Evolutionary conservation across 1,140 invertebrate species (phyloP).

Genomic region (Batillaria attramentaria): DNA sequence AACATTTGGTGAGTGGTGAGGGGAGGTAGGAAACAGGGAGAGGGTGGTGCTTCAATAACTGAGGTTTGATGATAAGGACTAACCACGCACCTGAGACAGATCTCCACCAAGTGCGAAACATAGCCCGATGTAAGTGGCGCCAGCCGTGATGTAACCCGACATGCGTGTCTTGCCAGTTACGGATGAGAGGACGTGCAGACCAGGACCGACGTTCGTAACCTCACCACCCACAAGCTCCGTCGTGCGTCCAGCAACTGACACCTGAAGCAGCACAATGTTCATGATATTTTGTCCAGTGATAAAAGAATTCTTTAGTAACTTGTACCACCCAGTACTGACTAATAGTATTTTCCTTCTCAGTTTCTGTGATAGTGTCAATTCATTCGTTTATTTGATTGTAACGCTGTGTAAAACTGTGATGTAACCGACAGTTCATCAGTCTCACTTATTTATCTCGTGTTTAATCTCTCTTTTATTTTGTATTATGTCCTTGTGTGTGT

Average conservation of each 20-base stretch:
- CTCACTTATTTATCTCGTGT: no score
- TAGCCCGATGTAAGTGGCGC: background rate
- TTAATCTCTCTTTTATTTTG: no score
- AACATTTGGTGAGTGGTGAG: background rate
- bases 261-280: background rate
- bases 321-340: no score
- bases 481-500: no score
- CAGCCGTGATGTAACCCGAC: background rate
- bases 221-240: background rate
- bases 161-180: background rate
- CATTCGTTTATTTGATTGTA: no score
- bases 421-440: no score
- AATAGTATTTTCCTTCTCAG: no score
- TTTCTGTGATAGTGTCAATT: no score
- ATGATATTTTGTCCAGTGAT: no score
- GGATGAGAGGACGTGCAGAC: background rate
- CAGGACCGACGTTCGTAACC: background rate
- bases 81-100: background rate
- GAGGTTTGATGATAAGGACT: background rate
- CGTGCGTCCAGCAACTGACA: background rate
- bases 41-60: background rate
- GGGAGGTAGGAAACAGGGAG: background rate
- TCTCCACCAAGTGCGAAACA: slow-evolving; percentile 17
- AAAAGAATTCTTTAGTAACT: no score
- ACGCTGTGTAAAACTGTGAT: no score